These are phyloP conservation scores for Eonycteris spelaea DNA, from an alignment of 2,113 vertebrate species.

Conservation along the genomic window DNA sequence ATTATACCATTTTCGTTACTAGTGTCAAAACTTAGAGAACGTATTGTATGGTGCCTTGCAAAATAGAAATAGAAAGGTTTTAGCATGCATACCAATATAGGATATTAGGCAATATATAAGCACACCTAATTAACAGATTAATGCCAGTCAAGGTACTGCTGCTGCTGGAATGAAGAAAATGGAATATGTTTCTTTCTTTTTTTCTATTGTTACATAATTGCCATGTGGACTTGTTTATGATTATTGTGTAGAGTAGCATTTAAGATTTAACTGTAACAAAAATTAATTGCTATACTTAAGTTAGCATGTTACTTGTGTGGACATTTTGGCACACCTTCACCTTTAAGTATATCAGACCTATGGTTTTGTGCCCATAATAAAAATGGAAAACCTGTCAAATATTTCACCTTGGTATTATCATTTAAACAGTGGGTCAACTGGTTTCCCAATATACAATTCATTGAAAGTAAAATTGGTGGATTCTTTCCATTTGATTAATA, in stretches of 20 bases:
- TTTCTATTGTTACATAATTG: slow-evolving; percentile 82
- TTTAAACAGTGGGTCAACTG: slow-evolving; percentile 70
- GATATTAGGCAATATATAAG: slow-evolving; percentile 81
- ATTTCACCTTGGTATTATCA: slow-evolving; percentile 67
- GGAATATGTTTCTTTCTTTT: slow-evolving; percentile 78
- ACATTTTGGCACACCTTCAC: slow-evolving; percentile 76
- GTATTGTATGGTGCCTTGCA: slow-evolving; percentile 92
- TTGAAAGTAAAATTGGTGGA: slow-evolving; percentile 73
- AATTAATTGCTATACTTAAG: slow-evolving; percentile 84
- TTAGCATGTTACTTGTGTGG: slow-evolving; percentile 87
- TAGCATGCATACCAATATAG: slow-evolving; percentile 85
- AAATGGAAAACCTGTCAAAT: slow-evolving; percentile 67
- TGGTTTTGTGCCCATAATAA: slow-evolving; percentile 78
- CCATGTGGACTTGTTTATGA: slow-evolving; percentile 83
- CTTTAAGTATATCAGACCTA: slow-evolving; percentile 75
- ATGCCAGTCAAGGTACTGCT: slow-evolving; percentile 80
- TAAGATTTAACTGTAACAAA: slow-evolving; percentile 82
- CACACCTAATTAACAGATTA: slow-evolving; percentile 82
- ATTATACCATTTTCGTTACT: slow-evolving; percentile 75
- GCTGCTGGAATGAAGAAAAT: slow-evolving; percentile 84
- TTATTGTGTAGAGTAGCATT: slow-evolving; percentile 84
- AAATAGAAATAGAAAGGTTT: slow-evolving; percentile 84
- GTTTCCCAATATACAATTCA: slow-evolving; percentile 71
- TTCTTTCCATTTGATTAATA: slow-evolving; percentile 78
- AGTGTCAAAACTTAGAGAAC: slow-evolving; percentile 77